Conservation (phyloP, 2,113 vertebrate genomes). For the Felis chaus region DNA sequence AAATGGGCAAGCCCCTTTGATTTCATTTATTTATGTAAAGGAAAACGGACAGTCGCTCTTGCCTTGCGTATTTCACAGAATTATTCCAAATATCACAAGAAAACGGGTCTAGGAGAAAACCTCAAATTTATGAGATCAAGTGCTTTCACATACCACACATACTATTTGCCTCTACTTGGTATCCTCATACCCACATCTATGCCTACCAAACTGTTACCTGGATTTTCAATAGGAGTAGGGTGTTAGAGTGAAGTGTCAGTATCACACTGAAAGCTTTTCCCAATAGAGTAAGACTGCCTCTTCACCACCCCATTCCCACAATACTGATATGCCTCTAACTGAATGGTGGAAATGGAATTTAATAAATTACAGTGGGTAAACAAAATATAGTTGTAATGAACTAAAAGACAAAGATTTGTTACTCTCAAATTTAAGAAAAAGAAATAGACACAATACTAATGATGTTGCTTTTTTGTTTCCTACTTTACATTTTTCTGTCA, state of each 20-base stretch:
- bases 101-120: neutral
- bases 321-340: neutral
- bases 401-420: neutral
- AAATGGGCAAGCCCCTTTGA: neutral
- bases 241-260: neutral
- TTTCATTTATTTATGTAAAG: neutral
- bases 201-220: slow-evolving; percentile 32
- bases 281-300: neutral
- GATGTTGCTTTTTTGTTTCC: neutral
- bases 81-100: slow-evolving; percentile 31
- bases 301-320: neutral
- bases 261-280: neutral
- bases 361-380: neutral
- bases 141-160: neutral
- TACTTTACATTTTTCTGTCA: slow-evolving; percentile 18
- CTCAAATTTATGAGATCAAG: neutral
- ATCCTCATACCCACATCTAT: neutral
- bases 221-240: neutral
- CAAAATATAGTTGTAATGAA: slow-evolving; percentile 7
- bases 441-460: neutral
- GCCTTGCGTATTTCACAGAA: neutral
- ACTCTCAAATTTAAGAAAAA: slow-evolving; percentile 21
- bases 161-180: neutral
- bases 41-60: neutral
- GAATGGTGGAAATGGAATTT: neutral